Base-by-base conservation (phyloP, 2,888 invertebrate species). In the Clepsis dumicolana region DNA sequence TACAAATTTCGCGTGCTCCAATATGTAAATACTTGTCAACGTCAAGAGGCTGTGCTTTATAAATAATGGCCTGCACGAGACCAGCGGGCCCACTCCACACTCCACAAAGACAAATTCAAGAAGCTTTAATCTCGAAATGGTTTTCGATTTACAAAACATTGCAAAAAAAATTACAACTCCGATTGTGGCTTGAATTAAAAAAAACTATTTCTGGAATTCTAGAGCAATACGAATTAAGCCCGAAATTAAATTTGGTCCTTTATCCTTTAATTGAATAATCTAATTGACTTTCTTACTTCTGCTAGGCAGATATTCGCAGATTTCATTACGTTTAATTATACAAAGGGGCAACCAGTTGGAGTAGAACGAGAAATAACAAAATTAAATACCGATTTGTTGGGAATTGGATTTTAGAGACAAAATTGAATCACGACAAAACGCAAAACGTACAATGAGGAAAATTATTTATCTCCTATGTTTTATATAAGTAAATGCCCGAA, bases 211-310 rank as follows among this genome's bases (percentile, higher is more conserved):
- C 2, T 48, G 48, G 5, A 18, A 48, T 48, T 10, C 12, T 4
- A 21, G 21, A 12, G 21, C 10, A 8, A 18, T 3, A 10, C 4
- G 12, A 48, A 48, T 48, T 48, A 8, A 18, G 21, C 10, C 21
- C 21, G 3, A 21, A 48, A 48, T 21, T 48, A 48, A 48, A 21
- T 48, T 48, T 12, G 21, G n/a, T n/a, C 21, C 48, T n/a, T n/a
- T n/a, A n/a, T n/a, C 12, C 16, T 44, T 48, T n/a, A 48, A 48
- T 48, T 48, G 48, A 48, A 48, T 48, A 48, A 48, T 48, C 21
- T 48, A 48, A 48, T n/a, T 52, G 25, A 27, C 52, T 25, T n/a
- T 5, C 25, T 8, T 4, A n/a, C 52, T 27, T 12, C n/a, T 8
- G 4, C 2, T n/a, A 25, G 12, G 48, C 21, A 25, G 57, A 10